A percentile compares a stretch with the other conserved stretches of the same genome.
Conservation (phyloP, 2,888 invertebrate species). For the Gastracanthus pulcherrimus region DNA sequence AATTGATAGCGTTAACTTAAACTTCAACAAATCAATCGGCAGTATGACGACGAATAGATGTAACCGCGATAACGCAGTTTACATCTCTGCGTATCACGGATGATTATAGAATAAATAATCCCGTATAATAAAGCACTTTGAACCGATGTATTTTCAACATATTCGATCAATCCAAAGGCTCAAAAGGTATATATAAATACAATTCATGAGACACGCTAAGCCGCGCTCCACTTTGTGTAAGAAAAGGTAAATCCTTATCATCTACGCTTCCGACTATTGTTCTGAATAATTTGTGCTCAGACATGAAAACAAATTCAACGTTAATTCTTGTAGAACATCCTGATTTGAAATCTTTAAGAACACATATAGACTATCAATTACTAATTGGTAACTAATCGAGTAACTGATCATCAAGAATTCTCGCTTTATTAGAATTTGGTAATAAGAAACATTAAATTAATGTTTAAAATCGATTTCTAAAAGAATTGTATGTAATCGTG, state of each 20-base stretch:
- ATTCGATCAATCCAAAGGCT: not conserved
- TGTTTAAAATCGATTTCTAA: too few species aligned
- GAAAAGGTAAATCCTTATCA: not conserved
- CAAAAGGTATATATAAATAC: conserved; percentile 24
- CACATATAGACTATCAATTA: too few species aligned
- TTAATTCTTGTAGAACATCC: too few species aligned
- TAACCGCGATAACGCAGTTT: not conserved
- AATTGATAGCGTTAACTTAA: not conserved
- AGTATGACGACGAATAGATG: not conserved
- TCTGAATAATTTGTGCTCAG: not conserved
- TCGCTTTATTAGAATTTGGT: too few species aligned
- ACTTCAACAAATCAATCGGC: not conserved
- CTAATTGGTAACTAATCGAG: too few species aligned
- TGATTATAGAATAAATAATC: conserved; percentile 10
- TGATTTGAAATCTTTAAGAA: too few species aligned
- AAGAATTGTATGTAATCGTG: too few species aligned
- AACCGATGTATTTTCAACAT: not conserved
- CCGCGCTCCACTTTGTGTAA: not conserved
- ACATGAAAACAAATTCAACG: too few species aligned
- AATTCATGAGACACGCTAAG: not conserved
- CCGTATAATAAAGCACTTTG: conserved; percentile 26
- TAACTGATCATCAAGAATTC: too few species aligned
- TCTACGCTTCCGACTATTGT: not conserved
- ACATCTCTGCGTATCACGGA: not conserved
- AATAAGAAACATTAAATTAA: too few species aligned